Conservation (phyloP, 2,797 vertebrate genomes). For the Hapalemur alaotrensis region DNA sequence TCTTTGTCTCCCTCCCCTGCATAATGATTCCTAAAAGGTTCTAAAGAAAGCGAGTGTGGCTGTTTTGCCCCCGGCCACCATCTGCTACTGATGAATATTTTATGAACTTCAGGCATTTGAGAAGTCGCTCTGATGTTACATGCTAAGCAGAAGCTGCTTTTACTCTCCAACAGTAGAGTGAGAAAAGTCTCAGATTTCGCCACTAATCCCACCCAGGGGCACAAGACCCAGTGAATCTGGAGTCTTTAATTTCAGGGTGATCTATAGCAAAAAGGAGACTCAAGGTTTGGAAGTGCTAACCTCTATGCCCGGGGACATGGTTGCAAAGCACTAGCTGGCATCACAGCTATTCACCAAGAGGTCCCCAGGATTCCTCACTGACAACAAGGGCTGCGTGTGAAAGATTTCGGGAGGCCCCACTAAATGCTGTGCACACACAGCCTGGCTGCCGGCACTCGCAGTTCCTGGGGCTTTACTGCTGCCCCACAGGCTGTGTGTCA, state of each 20-base stretch:
- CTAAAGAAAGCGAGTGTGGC: not conserved
- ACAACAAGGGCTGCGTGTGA: not conserved
- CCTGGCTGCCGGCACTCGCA: not conserved
- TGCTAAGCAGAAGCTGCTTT: not conserved
- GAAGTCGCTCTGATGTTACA: constrained; percentile 1
- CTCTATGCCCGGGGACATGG: not conserved
- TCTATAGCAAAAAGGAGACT: not conserved
- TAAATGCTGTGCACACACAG: not conserved
- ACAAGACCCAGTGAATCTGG: not conserved
- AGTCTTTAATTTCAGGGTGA: not conserved
- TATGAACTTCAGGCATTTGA: constrained; percentile 52
- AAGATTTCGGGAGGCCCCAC: not conserved
- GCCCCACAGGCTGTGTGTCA: not conserved
- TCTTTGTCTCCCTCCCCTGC: not conserved
- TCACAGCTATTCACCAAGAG: not conserved
- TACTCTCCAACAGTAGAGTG: not conserved
- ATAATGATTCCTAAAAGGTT: not conserved
- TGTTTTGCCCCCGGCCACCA: constrained; percentile 33
- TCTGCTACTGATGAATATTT: constrained; percentile 72
- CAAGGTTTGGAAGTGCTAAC: not conserved
- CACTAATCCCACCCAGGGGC: not conserved
- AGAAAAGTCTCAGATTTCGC: not conserved
- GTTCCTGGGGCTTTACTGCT: not conserved
- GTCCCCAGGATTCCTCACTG: not conserved
- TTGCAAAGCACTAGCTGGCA: not conserved